Evolutionary conservation across 2,888 invertebrate species (phyloP).

Genomic region (Blastobasis adustella): DNA sequence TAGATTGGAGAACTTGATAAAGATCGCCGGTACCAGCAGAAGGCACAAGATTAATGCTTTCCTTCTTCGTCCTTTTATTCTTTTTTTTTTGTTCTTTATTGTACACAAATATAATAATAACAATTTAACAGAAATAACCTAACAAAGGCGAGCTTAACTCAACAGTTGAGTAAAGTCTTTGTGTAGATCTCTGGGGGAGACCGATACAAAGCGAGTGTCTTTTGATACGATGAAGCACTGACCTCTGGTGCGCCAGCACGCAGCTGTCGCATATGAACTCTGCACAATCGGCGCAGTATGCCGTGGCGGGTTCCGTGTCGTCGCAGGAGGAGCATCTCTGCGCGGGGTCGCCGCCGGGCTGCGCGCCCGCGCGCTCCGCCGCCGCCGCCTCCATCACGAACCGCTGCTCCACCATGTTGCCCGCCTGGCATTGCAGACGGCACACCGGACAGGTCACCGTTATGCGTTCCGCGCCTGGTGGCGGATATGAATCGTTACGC

Average conservation of each 20-base stretch:
- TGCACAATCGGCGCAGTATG: constrained; percentile 92
- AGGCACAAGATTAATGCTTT: no score
- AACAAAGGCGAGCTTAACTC: no score
- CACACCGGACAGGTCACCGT: constrained; percentile 82
- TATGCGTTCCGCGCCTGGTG: constrained; percentile 50
- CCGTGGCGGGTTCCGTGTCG: constrained; percentile 87
- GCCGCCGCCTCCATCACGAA: constrained; percentile 82
- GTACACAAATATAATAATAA: no score
- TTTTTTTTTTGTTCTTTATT: no score
- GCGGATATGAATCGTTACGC: background rate
- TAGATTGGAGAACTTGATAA: no score
- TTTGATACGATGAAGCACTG: background rate
- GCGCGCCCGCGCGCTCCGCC: constrained; percentile 54
- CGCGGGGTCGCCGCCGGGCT: constrained; percentile 45
- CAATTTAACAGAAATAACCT: no score
- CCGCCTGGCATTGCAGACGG: constrained; percentile 80
- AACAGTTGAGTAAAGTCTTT: no score
- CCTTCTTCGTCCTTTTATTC: no score
- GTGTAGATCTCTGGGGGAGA: no score
- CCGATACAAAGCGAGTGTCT: no score
- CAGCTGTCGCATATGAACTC: constrained; percentile 95
- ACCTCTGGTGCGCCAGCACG: constrained; percentile 91
- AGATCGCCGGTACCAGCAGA: no score
- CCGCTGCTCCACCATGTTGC: constrained; percentile 88
- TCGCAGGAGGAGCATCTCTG: constrained; percentile 88